Evolutionary conservation across 2,888 invertebrate genomes (phyloP).

Genomic region (Masnerella sp.): DNA sequence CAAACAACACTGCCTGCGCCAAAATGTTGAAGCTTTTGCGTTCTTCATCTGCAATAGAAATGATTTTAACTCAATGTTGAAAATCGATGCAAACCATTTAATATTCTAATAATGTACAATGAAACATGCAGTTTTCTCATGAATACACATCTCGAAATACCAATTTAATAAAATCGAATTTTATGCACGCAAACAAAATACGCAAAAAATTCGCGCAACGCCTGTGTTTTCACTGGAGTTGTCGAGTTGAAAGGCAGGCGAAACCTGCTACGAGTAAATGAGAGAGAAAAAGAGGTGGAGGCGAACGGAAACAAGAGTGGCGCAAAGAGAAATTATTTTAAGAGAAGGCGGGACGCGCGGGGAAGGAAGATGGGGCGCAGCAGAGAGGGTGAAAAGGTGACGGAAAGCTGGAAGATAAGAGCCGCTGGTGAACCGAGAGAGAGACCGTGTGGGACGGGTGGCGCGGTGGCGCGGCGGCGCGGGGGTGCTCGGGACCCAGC

Average conservation of each 20-base stretch:
- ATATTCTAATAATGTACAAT: too few species aligned
- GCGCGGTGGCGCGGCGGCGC: conserved; percentile 40
- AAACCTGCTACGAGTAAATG: conserved; percentile 54
- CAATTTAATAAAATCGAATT: too few species aligned
- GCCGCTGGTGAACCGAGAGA: conserved; percentile 47
- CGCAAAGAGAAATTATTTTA: conserved; percentile 29
- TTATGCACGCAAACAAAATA: too few species aligned
- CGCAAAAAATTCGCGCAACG: too few species aligned
- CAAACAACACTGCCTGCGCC: too few species aligned
- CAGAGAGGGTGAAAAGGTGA: conserved; percentile 56
- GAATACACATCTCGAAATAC: too few species aligned
- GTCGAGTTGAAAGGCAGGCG: conserved; percentile 53
- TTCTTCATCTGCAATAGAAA: too few species aligned
- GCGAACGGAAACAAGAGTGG: neutral
- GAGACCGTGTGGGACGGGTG: conserved; percentile 23
- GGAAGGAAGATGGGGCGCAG: conserved; percentile 39
- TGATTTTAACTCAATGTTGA: too few species aligned
- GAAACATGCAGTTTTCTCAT: too few species aligned
- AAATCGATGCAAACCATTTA: too few species aligned
- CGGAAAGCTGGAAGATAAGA: conserved; percentile 56
- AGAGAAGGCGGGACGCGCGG: conserved; percentile 39
- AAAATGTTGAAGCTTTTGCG: too few species aligned
- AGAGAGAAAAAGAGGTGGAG: conserved; percentile 18
- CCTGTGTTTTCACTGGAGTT: conserved; percentile 52
- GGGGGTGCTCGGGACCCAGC: conserved; percentile 66